Conservation (phyloP, 2,888 invertebrate species). For the Digitonthophagus gazella region DNA sequence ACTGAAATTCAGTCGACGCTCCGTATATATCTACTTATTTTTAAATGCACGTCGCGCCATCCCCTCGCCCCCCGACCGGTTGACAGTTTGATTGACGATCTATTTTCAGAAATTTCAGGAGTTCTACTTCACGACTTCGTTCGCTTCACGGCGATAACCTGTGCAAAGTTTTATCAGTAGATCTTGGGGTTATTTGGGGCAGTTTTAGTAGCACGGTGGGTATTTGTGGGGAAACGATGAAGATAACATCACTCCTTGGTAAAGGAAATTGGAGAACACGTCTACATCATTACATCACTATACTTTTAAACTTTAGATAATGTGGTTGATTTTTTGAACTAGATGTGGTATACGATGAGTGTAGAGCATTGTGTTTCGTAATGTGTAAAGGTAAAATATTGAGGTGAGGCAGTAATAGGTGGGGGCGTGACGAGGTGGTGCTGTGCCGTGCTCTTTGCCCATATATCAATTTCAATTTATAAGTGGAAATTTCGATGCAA, state of each 20-base stretch:
- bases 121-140: conserved; percentile 8
- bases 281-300: neutral
- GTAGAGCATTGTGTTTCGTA: neutral
- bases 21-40: conserved; percentile 24
- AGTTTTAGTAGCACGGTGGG: neutral
- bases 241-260: neutral
- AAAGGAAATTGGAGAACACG: neutral
- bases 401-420: neutral
- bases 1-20: neutral
- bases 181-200: neutral
- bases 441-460: conserved; percentile 17
- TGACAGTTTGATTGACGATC: conserved; percentile 39
- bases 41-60: conserved; percentile 19
- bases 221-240: neutral
- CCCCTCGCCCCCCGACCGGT: conserved; percentile 27
- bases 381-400: neutral
- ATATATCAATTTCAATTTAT: conserved; percentile 24
- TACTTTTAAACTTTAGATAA: neutral
- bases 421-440: conserved; percentile 3
- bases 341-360: neutral
- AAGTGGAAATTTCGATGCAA: conserved; percentile 23
- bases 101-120: conserved; percentile 35
- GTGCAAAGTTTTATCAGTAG: neutral
- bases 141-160: neutral
- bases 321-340: neutral